phyloP scores from a whole-genome alignment of 2,888 invertebrate genomes.

The Loripinus fragilis region DNA sequence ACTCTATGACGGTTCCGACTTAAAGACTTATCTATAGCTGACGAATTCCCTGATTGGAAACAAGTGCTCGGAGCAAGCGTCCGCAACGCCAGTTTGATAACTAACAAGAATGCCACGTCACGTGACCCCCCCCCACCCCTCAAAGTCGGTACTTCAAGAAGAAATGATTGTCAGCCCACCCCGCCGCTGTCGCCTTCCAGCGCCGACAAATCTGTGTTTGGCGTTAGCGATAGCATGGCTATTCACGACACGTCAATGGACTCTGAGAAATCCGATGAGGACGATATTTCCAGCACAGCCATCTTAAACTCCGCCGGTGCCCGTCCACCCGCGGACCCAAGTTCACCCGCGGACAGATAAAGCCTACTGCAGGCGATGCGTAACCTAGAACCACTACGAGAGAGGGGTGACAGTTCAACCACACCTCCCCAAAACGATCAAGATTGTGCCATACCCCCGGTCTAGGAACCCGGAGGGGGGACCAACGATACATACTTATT shows the following conservation, averaged over 20 bases:
- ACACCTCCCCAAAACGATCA: not conserved
- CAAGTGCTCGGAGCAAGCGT: not conserved
- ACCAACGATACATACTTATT: no score
- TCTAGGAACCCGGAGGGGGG: not conserved
- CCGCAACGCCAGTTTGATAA: no score
- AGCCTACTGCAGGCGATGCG: conserved; percentile 1
- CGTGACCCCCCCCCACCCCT: no score
- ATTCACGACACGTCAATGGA: not conserved
- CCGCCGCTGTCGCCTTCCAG: not conserved
- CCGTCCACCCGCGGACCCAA: not conserved
- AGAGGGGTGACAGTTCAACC: not conserved
- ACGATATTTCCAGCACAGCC: not conserved
- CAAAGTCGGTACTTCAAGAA: no score
- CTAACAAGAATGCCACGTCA: no score
- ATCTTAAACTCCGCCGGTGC: not conserved
- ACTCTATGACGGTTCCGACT: no score
- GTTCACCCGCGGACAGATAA: not conserved
- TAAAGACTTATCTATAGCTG: no score
- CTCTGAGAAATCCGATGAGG: not conserved
- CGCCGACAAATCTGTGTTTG: not conserved
- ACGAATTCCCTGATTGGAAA: conserved; percentile 12
- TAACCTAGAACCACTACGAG: not conserved
- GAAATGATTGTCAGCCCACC: not conserved
- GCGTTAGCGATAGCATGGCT: not conserved
- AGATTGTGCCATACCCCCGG: not conserved